Conservation (phyloP, 2,888 invertebrate genomes). For the Mesorhabditis belari region DNA sequence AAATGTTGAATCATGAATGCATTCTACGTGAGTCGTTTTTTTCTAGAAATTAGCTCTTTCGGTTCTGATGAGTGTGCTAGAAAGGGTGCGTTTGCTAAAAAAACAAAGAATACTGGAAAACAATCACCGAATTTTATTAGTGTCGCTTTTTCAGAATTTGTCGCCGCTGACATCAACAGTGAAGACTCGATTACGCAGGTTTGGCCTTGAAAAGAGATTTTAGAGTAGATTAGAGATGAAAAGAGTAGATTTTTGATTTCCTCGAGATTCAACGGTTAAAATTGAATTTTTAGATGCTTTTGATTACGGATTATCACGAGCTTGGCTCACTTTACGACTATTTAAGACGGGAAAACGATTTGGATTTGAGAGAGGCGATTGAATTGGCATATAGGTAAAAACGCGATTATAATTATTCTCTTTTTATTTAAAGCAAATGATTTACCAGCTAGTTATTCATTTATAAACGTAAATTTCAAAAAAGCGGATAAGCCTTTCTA, state of each 20-base stretch:
- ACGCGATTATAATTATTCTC: slow-evolving; percentile 11
- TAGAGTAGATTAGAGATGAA: neutral
- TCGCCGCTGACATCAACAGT: slow-evolving; percentile 87
- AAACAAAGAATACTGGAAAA: neutral
- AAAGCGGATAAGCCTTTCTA: too few relatives aligned
- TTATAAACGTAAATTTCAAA: neutral
- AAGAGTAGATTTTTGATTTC: neutral
- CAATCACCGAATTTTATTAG: neutral
- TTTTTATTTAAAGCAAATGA: neutral
- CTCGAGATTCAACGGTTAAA: neutral
- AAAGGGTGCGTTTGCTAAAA: neutral
- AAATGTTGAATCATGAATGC: slow-evolving; percentile 85
- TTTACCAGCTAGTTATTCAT: neutral
- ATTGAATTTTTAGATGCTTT: slow-evolving; percentile 65
- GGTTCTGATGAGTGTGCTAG: too few relatives aligned
- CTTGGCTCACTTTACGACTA: slow-evolving; percentile 82
- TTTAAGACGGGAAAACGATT: slow-evolving; percentile 61
- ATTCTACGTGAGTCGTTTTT: slow-evolving; percentile 65
- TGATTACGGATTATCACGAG: slow-evolving; percentile 88
- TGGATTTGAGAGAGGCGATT: slow-evolving; percentile 51
- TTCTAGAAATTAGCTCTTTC: neutral
- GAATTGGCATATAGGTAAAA: slow-evolving; percentile 54
- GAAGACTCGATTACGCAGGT: slow-evolving; percentile 78
- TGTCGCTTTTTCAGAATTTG: slow-evolving; percentile 63
- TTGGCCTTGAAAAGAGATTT: neutral